phyloP scores from a whole-genome alignment of 2,797 vertebrate genomes.

The Phrynocephalus vlangalii region DNA sequence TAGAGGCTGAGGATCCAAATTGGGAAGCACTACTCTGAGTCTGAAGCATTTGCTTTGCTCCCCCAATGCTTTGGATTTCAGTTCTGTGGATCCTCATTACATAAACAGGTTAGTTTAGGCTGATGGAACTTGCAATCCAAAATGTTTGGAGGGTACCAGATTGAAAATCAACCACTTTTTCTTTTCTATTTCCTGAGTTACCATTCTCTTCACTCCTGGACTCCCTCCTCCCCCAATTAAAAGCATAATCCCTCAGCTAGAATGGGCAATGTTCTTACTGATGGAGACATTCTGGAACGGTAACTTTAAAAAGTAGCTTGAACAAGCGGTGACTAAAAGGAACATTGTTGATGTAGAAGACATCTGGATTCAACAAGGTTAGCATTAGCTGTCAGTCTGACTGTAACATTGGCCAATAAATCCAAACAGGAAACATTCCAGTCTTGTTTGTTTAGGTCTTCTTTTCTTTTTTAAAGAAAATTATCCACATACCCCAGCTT shows the following conservation, averaged over 20 bases:
- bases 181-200: background rate
- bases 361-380: conserved; percentile 8
- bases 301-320: background rate
- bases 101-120: too few relatives aligned
- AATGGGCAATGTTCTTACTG: too few relatives aligned
- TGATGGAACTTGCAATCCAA: too few relatives aligned
- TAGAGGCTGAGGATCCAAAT: background rate
- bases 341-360: background rate
- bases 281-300: too few relatives aligned
- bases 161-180: background rate
- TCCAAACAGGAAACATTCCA: conserved; percentile 31
- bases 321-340: background rate
- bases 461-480: background rate
- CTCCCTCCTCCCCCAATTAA: too few relatives aligned
- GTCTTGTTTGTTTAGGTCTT: background rate
- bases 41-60: too few relatives aligned
- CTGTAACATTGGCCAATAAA: conserved; percentile 3
- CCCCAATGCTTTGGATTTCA: too few relatives aligned
- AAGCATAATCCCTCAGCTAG: background rate
- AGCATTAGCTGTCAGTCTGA: background rate
- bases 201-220: background rate
- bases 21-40: too few relatives aligned
- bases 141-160: too few relatives aligned
- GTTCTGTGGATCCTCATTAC: too few relatives aligned
- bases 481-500: background rate